Base-by-base conservation (phyloP, 2,113 vertebrate genomes). In the Antennarius striatus region DNA sequence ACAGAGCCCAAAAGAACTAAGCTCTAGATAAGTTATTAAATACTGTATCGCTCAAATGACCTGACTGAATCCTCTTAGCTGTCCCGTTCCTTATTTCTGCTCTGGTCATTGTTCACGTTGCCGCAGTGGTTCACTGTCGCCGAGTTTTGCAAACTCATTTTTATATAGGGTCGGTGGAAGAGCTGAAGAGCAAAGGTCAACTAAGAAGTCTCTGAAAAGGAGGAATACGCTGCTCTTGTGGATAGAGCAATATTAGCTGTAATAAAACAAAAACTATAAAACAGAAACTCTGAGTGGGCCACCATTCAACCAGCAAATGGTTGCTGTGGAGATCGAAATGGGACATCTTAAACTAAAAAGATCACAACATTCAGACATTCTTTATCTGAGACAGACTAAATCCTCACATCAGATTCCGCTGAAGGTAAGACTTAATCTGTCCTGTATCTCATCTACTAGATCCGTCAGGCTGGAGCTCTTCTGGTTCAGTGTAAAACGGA, bases 11-110 rank as follows among this genome's bases (percentile, higher is more conserved):
- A 70, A 32, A 56, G 77, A 79, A 65, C 80, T 49, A 36, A 62
- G 70, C 81, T 53, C 42, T 40, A 64, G 73, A 76, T 79, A 81
- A 85, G 48, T 77, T 80, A 82, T 87, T 83, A 80, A 86, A 80
- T 70, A 75, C 71, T 72, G 66, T 75, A 87, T 70, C 43, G 59
- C 72, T 71, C 54, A 80, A 84, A 81, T 75, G 71, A 73, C 65
- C 73, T 56, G 69, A 22, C 60, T 63, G 63, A 71, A 47, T 75
- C 59, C 56, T 75, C 46, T 14, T 73, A 42, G 62, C 30, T 4
- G 32, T 47, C 54, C 66, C 9, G 45, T 45, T 75, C 56, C 62
- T 68, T 54, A 58, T 70, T 71, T 43, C 49, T 71, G 10, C 1
- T 11, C 57, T 1, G 50, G 12, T 48, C 49, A 50, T 42, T 67